Evolutionary conservation across 2,888 invertebrate species (phyloP).

Genomic region (Drosophila putrida): DNA sequence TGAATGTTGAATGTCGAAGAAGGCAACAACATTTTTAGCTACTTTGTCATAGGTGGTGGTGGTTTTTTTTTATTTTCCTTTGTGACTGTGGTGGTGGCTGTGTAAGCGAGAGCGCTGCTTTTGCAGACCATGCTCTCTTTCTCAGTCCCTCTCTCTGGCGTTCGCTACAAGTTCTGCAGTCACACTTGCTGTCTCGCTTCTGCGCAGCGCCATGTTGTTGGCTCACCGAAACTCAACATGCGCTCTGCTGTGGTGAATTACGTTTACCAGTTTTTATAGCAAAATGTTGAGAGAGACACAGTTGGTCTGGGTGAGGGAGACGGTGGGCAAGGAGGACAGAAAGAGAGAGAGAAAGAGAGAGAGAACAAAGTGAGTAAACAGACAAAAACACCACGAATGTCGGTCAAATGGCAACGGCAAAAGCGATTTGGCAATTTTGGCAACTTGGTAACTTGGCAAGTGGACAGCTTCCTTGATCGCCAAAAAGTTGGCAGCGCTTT

Average conservation of each 20-base stretch:
- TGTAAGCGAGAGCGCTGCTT: conserved; percentile 34
- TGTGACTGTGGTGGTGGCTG: conserved; percentile 25
- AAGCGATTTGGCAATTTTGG: conserved; percentile 14
- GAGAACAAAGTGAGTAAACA: not conserved
- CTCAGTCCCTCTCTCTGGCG: conserved; percentile 7
- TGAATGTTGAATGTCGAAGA: conserved; percentile 3
- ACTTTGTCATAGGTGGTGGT: conserved; percentile 63
- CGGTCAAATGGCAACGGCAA: conserved; percentile 40
- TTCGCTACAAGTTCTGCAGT: not conserved
- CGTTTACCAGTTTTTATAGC: conserved; percentile 57
- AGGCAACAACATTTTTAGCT: conserved; percentile 54
- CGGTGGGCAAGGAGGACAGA: not conserved
- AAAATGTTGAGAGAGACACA: conserved; percentile 21
- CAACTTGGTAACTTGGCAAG: conserved; percentile 9
- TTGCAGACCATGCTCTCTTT: not conserved
- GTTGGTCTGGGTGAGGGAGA: not conserved
- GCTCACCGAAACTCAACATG: conserved; percentile 35
- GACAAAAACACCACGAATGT: conserved; percentile 35
- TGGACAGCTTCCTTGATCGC: conserved; percentile 20
- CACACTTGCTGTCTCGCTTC: conserved; percentile 43
- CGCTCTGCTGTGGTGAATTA: conserved; percentile 58
- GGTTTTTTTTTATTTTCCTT: conserved; percentile 3
- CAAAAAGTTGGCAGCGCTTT: conserved; percentile 19
- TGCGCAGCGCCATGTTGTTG: conserved; percentile 62
- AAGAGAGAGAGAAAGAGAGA: not conserved